Evolutionary conservation across 2,113 vertebrate genomes (phyloP), one percentile per base, ranked within the genome.

Genomic region (Menidia beryllina): DNA sequence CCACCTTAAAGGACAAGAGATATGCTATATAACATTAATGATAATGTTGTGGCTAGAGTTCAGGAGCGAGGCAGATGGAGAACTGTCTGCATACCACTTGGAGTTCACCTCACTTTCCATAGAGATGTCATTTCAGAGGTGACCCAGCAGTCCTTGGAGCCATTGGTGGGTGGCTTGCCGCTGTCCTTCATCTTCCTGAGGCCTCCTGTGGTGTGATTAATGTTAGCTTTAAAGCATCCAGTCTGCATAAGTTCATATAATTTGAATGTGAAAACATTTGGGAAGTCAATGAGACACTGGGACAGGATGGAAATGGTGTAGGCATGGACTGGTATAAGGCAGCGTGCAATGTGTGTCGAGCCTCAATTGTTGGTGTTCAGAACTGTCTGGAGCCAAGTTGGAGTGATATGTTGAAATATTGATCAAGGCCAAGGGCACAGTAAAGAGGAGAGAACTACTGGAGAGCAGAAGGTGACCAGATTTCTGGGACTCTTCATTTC

Each of bases 151-250:
- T 89, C 82, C 86, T 89, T 89, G 88, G 71, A 86, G 69, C 66
- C 55, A 47, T 50, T 67, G 82, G 67, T 58, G 61, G 77, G 72
- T 59, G 69, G 59, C 68, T 83, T 76, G 64, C 69, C 70, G 76
- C 51, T 56, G 72, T 82, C 72, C 82, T 75, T 83, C 78, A 70
- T 88, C 72, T 75, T 75, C 62, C 79, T 36, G 45, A 36, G 75
- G 65, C 80, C 71, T 86, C 88, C 85, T 86, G 83, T 43, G 69
- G 88, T 77, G 83, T 93, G 90, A 91, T 92, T 86, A 89, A 91
- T 92, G 86, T 88, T 90, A 81, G 73, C 70, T 77, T 72, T 68
- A 88, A 79, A 84, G 75, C 81, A 87, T 86, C 84, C 86, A 71
- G 67, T 90, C 79, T 79, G 73, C 81, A 67, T 88, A 70, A 36